Percentiles rank a stretch among this genome's conserved stretches.
Evolutionary conservation across 2,797 vertebrate genomes (phyloP).

Genomic region (Hephaestus fuliginosus): DNA sequence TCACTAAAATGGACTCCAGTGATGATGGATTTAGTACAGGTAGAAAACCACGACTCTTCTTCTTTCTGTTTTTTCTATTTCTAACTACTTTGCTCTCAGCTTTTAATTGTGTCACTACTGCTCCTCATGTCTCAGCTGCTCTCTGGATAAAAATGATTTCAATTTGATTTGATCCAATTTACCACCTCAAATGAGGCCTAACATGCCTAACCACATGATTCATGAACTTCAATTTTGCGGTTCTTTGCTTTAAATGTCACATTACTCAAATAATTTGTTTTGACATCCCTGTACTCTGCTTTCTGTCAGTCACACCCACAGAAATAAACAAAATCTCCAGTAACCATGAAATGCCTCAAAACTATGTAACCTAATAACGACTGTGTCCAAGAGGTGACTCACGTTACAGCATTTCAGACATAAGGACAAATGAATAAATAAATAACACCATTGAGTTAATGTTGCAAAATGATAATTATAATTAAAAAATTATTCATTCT

Average conservation of each 20-base stretch:
- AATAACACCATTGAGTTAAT: background rate
- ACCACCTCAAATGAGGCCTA: background rate
- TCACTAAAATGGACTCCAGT: constrained; percentile 90
- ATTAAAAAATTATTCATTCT: too few relatives aligned
- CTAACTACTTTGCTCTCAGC: constrained; percentile 36
- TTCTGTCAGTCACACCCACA: background rate
- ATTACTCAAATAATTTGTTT: background rate
- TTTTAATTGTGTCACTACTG: constrained; percentile 4
- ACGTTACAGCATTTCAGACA: background rate
- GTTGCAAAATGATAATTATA: too few relatives aligned
- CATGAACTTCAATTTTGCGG: background rate
- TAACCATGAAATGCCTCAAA: background rate
- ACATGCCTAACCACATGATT: background rate
- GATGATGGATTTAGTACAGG: constrained; percentile 92
- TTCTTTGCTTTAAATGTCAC: constrained; percentile 2
- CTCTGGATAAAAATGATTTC: background rate
- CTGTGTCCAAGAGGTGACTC: background rate
- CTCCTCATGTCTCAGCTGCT: background rate
- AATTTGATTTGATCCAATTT: constrained; percentile 32
- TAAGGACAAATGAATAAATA: background rate
- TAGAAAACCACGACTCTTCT: constrained; percentile 47
- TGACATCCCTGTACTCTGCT: background rate
- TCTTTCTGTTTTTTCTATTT: background rate
- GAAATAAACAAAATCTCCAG: background rate
- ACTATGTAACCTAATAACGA: background rate